Evolutionary conservation across 1,140 invertebrate genomes (phyloP).

Genomic region (Camponotus floridanus): DNA sequence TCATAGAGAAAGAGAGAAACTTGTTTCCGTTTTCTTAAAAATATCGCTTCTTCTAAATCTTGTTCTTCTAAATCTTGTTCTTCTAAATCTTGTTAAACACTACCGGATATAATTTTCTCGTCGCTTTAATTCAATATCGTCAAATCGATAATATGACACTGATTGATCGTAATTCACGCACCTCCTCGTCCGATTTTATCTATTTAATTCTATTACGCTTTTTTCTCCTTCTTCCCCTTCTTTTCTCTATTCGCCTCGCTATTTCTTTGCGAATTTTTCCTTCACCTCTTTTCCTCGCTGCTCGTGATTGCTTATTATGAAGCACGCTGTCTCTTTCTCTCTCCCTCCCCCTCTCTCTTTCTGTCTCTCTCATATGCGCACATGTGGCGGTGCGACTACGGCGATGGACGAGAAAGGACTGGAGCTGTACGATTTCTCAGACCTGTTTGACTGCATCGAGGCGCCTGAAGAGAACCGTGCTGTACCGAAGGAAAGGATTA

Average conservation of each 20-base stretch:
- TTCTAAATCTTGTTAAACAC: background rate
- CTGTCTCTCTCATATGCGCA: constrained; percentile 70
- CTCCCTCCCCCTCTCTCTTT: constrained; percentile 3
- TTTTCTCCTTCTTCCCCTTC: background rate
- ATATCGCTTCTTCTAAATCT: background rate
- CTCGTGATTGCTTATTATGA: constrained; percentile 25
- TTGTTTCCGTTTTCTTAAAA: background rate
- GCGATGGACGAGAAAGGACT: constrained; percentile 85
- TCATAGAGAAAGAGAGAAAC: too few relatives aligned
- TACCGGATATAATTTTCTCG: background rate
- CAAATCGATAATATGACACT: background rate
- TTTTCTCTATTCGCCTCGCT: background rate
- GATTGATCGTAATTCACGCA: constrained; percentile 20
- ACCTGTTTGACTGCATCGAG: constrained; percentile 80
- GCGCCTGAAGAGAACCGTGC: constrained; percentile 59
- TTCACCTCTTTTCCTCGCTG: constrained; percentile 13
- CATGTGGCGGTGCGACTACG: constrained; percentile 81
- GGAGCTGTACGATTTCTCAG: constrained; percentile 79
- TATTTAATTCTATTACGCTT: background rate
- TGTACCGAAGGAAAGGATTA: constrained; percentile 64
- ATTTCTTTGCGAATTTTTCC: constrained; percentile 29
- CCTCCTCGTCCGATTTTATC: constrained; percentile 14
- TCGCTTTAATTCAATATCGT: constrained; percentile 10
- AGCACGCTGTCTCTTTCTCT: background rate
- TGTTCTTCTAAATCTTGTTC: background rate